A percentile compares a stretch with the other conserved stretches of the same genome.
Conservation (phyloP, 2,888 invertebrate genomes). For the Xanthorhoe designata region DNA sequence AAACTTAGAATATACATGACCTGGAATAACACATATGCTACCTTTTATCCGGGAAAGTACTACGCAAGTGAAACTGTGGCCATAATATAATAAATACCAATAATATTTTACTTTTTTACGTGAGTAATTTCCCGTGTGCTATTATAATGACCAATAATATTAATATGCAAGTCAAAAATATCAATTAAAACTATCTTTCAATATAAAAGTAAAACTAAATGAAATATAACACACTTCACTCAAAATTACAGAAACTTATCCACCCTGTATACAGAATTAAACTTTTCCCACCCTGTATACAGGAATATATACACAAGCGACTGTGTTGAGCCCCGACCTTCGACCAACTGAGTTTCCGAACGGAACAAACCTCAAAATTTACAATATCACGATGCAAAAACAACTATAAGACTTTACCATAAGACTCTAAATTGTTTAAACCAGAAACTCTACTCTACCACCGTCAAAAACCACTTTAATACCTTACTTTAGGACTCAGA, state of each 20-base stretch:
- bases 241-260: background rate
- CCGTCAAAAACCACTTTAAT: slow-evolving; percentile 12
- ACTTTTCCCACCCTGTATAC: slow-evolving; percentile 33
- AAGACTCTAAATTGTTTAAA: slow-evolving; percentile 14
- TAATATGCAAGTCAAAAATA: too few species aligned
- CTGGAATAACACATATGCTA: too few species aligned
- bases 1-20: too few species aligned
- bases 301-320: slow-evolving; percentile 35
- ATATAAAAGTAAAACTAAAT: background rate
- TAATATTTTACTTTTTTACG: too few species aligned
- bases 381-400: background rate
- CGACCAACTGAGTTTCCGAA: slow-evolving; percentile 49
- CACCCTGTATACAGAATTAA: slow-evolving; percentile 14
- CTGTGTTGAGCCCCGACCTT: slow-evolving; percentile 48
- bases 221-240: background rate
- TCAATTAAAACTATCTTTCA: too few species aligned
- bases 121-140: too few species aligned
- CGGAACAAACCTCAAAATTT: slow-evolving; percentile 26
- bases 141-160: too few species aligned
- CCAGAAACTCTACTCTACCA: too few species aligned
- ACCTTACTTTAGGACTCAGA: background rate
- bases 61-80: too few species aligned
- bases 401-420: background rate
- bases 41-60: too few species aligned
- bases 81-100: too few species aligned